Evolutionary conservation across 2,797 vertebrate species (phyloP).

Genomic region (Cirrhinus mrigala): DNA sequence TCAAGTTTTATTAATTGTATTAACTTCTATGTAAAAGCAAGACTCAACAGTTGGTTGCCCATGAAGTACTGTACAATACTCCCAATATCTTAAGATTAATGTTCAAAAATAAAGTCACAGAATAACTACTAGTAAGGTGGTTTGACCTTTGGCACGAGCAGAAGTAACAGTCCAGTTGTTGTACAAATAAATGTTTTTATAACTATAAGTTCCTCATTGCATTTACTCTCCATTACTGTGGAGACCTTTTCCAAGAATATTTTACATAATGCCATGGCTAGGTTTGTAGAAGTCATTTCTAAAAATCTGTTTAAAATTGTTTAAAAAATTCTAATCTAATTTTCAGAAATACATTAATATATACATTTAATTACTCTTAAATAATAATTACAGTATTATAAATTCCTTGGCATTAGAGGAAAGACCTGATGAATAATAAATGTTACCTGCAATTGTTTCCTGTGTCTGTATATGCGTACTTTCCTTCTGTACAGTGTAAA

Average conservation of each 20-base stretch:
- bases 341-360: conserved; percentile 19
- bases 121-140: not conserved
- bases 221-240: not conserved
- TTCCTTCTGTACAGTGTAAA: not conserved
- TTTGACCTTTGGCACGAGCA: conserved; percentile 56
- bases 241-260: not conserved
- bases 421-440: conserved; percentile 4
- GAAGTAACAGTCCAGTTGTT: conserved; percentile 60
- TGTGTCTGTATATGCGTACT: not conserved
- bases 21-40: conserved; percentile 23
- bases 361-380: conserved; percentile 20
- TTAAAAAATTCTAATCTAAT: not conserved
- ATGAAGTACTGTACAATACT: not conserved
- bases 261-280: not conserved
- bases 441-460: not conserved
- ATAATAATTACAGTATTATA: conserved; percentile 23
- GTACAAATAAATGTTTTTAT: conserved; percentile 26
- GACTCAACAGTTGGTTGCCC: conserved; percentile 2
- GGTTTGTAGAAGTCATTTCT: not conserved
- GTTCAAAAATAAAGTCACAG: conserved; percentile 26
- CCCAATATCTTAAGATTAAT: not conserved
- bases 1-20: not conserved
- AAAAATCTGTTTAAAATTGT: not conserved
- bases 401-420: conserved; percentile 47
- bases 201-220: conserved; percentile 2